Evolutionary conservation across 2,888 invertebrate genomes (phyloP), one percentile per base, ranked within the genome.

Genomic region (Iselma pallidipennis): DNA sequence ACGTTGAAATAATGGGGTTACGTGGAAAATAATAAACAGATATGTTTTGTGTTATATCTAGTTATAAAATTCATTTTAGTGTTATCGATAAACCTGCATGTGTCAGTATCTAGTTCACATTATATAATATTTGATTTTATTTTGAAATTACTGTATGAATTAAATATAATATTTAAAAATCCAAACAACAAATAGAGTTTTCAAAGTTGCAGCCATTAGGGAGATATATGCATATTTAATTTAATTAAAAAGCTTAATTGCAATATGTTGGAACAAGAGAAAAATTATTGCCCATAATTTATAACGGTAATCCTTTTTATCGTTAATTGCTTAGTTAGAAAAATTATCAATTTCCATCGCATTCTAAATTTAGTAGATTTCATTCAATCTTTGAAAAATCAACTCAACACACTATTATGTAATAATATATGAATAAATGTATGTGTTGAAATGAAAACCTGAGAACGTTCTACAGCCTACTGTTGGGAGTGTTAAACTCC

Each of bases 401-500:
- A 62, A 62, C 58, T 62, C 55, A 45, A 14, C 48, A 14, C 51
- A 56, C 52, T 45, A 42, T 33, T 14, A 16, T n/a, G n/a, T n/a
- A 37, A 37, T 37, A 16, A 16, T 16, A 2, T 16, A 37, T 37
- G 7, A 37, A 37, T 37, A 37, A 37, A 37, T 37, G 37, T 37
- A 16, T 60, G 55, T 55, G 57, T 54, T 61, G 54, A 57, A 57
- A 54, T 57, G 57, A 54, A 28, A 37, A 37, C 37, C 48, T 21
- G 42, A 55, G 7, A 37, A 37, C 7, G 9, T 37, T 37, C 37
- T 37, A 51, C 49, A 55, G 62, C 58, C 57, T 62, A 55, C 58
- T 66, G 63, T 66, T 58, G 74, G 70, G 73, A 75, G 73, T 71
- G 75, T 73, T 75, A 74, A 74, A 72, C 74, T 72, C 73, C 74